These are phyloP conservation scores for Onychomys arenicola DNA, from an alignment of 2,797 vertebrate species.

Conservation along the genomic window DNA sequence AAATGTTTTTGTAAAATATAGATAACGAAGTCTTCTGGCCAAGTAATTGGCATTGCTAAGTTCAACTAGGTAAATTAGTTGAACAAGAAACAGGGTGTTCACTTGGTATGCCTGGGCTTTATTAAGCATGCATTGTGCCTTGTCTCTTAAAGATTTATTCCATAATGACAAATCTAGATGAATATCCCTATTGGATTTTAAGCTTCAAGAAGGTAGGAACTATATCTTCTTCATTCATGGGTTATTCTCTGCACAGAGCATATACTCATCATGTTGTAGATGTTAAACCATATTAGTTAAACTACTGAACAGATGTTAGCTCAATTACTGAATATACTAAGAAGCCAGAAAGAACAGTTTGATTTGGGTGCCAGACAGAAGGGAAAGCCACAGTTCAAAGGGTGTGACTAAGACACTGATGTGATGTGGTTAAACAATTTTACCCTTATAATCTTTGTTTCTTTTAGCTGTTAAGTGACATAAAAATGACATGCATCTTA, in stretches of 20 bases:
- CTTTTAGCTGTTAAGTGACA: not conserved
- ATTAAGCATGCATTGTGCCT: not conserved
- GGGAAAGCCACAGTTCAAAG: not conserved
- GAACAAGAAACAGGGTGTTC: not conserved
- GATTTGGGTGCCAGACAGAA: not conserved
- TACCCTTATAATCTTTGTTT: not conserved
- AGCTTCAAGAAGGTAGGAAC: not conserved
- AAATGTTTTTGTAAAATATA: not conserved
- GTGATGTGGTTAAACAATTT: not conserved
- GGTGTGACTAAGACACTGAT: not conserved
- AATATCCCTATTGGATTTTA: not conserved
- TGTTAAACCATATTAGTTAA: not conserved
- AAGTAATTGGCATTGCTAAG: not conserved
- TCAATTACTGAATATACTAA: not conserved
- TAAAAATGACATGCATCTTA: not conserved
- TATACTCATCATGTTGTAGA: not conserved
- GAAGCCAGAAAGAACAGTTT: not conserved
- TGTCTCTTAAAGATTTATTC: not conserved
- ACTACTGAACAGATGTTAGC: not conserved
- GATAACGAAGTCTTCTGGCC: not conserved
- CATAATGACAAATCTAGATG: not conserved
- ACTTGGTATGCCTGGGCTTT: not conserved
- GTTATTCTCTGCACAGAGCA: not conserved
- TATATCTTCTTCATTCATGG: not conserved
- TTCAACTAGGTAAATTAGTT: not conserved